These are phyloP conservation scores for Bradypus variegatus DNA, from an alignment of 2,797 vertebrate species.

Conservation along the genomic window DNA sequence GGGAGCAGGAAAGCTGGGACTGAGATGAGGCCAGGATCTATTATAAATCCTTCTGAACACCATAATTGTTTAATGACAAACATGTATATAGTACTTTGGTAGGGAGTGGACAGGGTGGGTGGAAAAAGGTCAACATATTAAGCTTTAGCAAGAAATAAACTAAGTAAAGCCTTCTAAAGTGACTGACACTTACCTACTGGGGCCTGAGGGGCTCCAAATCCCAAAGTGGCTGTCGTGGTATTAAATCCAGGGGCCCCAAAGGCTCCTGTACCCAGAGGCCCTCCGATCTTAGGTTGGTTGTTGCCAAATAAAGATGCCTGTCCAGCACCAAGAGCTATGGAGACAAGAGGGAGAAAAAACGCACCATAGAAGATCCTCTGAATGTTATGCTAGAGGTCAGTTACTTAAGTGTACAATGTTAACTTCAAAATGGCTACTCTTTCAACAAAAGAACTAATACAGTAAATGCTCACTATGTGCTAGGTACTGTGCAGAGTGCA, in stretches of 20 bases:
- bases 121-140: constrained; percentile 32
- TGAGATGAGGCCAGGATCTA: background rate
- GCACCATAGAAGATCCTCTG: constrained; percentile 53
- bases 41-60: background rate
- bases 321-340: constrained; percentile 82
- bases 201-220: constrained; percentile 90
- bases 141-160: constrained; percentile 44
- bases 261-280: constrained; percentile 82
- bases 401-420: constrained; percentile 54
- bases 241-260: constrained; percentile 87
- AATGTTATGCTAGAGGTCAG: constrained; percentile 45
- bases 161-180: constrained; percentile 55
- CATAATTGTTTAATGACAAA: background rate
- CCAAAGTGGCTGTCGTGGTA: constrained; percentile 77
- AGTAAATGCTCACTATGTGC: constrained; percentile 13
- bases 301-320: constrained; percentile 89
- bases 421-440: constrained; percentile 47
- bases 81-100: background rate
- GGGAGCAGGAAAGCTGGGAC: background rate
- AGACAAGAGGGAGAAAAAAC: constrained; percentile 58
- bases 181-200: constrained; percentile 84
- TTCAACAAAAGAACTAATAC: constrained; percentile 41
- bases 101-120: background rate
- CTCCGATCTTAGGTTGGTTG: constrained; percentile 85
- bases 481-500: background rate